Conservation (phyloP, 2,113 vertebrate species). For the Petromus typicus region DNA sequence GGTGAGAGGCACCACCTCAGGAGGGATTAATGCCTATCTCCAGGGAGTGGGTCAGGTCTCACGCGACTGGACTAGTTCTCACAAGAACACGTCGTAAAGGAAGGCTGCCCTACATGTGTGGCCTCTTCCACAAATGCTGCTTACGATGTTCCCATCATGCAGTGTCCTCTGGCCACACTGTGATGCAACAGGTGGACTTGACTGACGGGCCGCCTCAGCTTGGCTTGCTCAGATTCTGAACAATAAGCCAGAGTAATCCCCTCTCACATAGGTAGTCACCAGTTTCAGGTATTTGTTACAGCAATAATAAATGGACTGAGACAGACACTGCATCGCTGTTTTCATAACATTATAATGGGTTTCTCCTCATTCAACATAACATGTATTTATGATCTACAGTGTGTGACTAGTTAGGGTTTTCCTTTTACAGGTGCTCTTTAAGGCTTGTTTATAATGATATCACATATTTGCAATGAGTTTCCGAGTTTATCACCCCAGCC, state of each 20-base stretch:
- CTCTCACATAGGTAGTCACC: neutral
- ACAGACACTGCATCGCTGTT: neutral
- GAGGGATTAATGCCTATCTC: neutral
- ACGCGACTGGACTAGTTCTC: neutral
- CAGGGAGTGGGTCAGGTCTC: neutral
- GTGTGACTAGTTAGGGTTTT: neutral
- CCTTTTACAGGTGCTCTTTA: conserved; percentile 1
- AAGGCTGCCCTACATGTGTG: neutral
- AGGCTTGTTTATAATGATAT: neutral
- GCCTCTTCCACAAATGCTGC: neutral
- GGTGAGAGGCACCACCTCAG: neutral
- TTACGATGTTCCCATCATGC: neutral
- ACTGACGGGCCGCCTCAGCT: neutral
- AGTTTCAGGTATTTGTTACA: neutral
- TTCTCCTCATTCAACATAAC: neutral
- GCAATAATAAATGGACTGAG: neutral
- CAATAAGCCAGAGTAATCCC: neutral
- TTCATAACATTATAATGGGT: neutral
- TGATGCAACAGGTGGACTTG: neutral
- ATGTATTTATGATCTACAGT: neutral
- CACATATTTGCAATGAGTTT: neutral
- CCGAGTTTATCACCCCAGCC: neutral
- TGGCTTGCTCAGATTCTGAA: neutral
- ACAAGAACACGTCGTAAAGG: neutral
- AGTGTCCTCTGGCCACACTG: neutral